Evolutionary conservation across 2,797 vertebrate genomes (phyloP).

Genomic region (Chelonia mydas): DNA sequence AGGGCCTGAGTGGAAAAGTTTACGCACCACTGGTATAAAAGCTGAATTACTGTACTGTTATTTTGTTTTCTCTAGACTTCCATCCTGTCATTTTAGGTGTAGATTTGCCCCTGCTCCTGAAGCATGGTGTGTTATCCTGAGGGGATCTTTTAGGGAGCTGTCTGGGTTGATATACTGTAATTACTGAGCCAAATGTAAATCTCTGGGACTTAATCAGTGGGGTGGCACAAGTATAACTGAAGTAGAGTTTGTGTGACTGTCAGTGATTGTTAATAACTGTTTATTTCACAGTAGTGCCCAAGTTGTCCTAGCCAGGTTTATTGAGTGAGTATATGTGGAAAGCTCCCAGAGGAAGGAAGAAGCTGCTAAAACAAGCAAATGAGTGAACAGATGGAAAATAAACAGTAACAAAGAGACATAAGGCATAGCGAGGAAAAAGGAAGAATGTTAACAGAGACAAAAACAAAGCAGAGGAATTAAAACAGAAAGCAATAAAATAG

Average conservation of each 20-base stretch:
- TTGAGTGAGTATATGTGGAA: neutral
- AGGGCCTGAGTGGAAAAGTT: neutral
- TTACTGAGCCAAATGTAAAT: slow-evolving; percentile 55
- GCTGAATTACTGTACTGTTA: slow-evolving; percentile 52
- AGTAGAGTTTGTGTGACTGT: slow-evolving; percentile 9
- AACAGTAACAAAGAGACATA: neutral
- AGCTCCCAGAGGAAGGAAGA: neutral
- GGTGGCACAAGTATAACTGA: neutral
- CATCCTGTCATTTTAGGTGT: neutral
- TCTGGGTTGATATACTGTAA: slow-evolving; percentile 27
- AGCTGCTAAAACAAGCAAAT: neutral
- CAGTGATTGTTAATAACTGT: slow-evolving; percentile 16
- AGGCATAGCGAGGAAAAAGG: neutral
- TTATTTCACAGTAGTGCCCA: slow-evolving; percentile 7
- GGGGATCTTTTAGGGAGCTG: slow-evolving; percentile 30
- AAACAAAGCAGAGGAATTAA: neutral
- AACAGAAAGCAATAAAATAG: neutral
- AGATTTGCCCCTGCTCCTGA: neutral
- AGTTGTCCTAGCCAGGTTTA: neutral
- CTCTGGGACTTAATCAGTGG: slow-evolving; percentile 14
- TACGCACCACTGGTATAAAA: neutral
- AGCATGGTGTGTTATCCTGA: neutral
- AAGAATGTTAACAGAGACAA: neutral
- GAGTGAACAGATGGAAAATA: neutral
- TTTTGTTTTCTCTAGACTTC: slow-evolving; percentile 51